phyloP scores from a whole-genome alignment of 92 coral and sea anemone species.

The Zoanthus solanderi region DNA sequence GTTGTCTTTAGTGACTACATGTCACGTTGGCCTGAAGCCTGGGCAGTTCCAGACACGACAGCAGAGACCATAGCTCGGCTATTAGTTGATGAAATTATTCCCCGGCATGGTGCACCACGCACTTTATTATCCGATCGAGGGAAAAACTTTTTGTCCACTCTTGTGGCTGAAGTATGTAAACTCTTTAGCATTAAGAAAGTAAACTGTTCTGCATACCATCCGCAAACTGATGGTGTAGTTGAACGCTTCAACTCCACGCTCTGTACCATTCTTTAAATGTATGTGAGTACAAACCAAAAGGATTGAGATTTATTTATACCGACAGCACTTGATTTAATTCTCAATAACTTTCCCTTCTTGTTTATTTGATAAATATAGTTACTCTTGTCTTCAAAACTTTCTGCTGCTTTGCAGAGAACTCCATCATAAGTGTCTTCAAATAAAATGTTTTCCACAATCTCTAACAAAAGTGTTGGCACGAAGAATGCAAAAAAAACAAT shows the following conservation, averaged over 20 bases:
- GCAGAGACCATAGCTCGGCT: not conserved
- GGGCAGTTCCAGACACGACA: not conserved
- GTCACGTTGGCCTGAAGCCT: not conserved
- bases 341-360: no score
- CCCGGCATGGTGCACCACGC: not conserved
- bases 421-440: no score
- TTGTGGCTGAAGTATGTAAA: not conserved
- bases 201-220: not conserved
- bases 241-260: not conserved
- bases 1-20: not conserved
- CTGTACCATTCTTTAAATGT: not conserved
- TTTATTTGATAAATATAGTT: no score
- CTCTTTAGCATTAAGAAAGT: not conserved
- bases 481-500: no score
- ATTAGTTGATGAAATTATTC: not conserved
- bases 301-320: not conserved
- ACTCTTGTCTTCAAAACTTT: no score
- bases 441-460: no score
- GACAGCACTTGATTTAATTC: no score
- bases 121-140: not conserved
- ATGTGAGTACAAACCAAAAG: not conserved
- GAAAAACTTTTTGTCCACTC: not conserved
- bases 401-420: no score
- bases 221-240: not conserved
- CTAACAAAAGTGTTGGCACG: no score